phyloP scores from a whole-genome alignment of 1,140 invertebrate genomes.

The Trichonephila clavata region DNA sequence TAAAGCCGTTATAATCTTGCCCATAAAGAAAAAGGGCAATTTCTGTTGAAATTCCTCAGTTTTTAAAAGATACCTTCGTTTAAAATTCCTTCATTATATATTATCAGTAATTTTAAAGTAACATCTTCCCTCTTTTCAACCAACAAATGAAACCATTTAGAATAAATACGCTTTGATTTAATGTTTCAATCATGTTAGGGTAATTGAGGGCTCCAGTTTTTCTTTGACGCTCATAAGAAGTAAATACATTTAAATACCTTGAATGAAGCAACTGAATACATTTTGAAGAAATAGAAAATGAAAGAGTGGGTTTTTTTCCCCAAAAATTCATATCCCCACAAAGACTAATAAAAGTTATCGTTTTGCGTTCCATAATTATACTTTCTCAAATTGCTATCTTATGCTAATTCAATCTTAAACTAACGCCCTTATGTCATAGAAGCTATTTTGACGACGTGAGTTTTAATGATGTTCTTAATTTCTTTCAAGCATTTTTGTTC shows the following conservation, averaged over 20 bases:
- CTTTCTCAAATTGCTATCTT: slow-evolving; percentile 22
- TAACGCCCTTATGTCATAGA: not conserved
- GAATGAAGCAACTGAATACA: not conserved
- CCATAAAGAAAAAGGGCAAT: not conserved
- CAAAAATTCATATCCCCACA: slow-evolving; percentile 4
- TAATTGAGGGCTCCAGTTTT: not conserved
- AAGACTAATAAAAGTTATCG: slow-evolving; percentile 22
- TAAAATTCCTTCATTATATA: not conserved
- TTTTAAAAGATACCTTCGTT: not conserved
- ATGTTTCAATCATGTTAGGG: not conserved
- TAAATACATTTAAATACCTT: not conserved
- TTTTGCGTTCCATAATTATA: not conserved
- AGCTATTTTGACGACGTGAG: not conserved
- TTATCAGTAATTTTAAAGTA: not conserved
- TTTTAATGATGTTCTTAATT: slow-evolving; percentile 39
- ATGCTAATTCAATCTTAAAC: slow-evolving; percentile 38
- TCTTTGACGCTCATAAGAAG: not conserved
- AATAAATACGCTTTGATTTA: not conserved
- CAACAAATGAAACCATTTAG: not conserved
- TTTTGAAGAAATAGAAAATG: not conserved
- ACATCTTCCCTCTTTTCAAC: not conserved
- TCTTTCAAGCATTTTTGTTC: not conserved
- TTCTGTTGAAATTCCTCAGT: not conserved
- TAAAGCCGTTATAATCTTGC: not conserved
- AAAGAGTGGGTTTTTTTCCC: not conserved